phyloP scores from a whole-genome alignment of 2,888 invertebrate genomes.

The Brachyptera risi region DNA sequence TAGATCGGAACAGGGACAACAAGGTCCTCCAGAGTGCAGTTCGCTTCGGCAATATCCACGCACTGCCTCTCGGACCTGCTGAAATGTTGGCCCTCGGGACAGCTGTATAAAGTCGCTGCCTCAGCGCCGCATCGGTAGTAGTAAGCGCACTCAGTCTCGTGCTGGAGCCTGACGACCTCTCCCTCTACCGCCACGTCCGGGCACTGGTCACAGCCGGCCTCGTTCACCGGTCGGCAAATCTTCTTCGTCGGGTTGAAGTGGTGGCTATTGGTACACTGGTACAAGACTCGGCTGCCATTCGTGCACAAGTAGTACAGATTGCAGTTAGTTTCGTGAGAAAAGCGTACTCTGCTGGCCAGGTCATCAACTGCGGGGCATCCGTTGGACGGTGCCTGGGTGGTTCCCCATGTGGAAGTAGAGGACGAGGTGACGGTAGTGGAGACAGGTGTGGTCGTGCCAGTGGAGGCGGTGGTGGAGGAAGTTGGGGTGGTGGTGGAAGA shows the following conservation, averaged over 20 bases:
- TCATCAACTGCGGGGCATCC: background rate
- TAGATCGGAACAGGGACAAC: too few relatives aligned
- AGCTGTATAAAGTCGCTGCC: background rate
- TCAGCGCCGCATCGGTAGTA: background rate
- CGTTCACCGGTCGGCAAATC: background rate
- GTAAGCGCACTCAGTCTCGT: background rate
- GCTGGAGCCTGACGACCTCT: background rate
- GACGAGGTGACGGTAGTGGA: background rate
- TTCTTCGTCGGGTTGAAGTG: background rate
- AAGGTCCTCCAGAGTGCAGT: background rate
- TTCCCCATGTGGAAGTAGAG: too few relatives aligned
- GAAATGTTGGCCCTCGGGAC: background rate
- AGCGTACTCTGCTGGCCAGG: background rate
- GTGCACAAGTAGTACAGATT: background rate
- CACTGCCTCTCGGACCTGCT: background rate
- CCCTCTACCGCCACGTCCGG: background rate
- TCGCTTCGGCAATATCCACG: background rate
- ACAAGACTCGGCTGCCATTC: background rate
- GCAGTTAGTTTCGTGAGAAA: background rate
- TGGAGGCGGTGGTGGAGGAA: background rate
- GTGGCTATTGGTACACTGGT: background rate
- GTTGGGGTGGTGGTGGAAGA: background rate
- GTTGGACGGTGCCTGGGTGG: background rate
- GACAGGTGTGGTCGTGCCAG: background rate
- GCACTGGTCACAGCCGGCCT: background rate